phyloP scores from a whole-genome alignment of 1,140 invertebrate genomes.

The Euwallacea similis region DNA sequence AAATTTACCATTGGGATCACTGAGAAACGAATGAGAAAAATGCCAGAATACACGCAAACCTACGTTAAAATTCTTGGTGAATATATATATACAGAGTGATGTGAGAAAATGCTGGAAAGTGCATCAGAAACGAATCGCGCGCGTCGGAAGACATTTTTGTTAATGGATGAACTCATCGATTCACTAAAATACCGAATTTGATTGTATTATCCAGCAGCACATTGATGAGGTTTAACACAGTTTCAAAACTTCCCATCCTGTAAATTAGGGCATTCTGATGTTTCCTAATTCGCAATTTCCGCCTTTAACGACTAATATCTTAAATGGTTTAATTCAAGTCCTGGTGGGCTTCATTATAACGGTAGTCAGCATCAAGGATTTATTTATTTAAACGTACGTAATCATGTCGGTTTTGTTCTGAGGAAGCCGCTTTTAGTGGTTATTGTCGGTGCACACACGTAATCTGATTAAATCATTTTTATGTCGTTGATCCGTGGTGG shows the following conservation, averaged over 20 bases:
- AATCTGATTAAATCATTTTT: slow-evolving; percentile 1
- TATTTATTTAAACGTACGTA: slow-evolving; percentile 5
- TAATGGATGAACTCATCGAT: too few relatives aligned
- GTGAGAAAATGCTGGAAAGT: too few relatives aligned
- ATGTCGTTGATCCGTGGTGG: neutral
- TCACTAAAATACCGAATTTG: too few relatives aligned
- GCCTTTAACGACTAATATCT: slow-evolving; percentile 9
- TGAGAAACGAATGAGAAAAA: neutral
- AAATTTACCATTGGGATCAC: neutral
- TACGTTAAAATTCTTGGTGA: neutral
- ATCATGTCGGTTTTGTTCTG: neutral
- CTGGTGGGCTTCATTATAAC: neutral
- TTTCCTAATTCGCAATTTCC: slow-evolving; percentile 38
- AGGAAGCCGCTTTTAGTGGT: neutral
- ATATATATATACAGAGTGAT: neutral
- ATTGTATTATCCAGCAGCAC: too few relatives aligned
- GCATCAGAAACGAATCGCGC: too few relatives aligned
- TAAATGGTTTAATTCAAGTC: slow-evolving; percentile 11
- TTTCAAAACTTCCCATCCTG: too few relatives aligned
- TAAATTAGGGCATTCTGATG: neutral
- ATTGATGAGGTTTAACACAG: too few relatives aligned
- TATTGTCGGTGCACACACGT: neutral
- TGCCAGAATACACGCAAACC: slow-evolving; percentile 1
- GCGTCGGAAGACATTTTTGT: too few relatives aligned
- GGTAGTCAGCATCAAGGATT: slow-evolving; percentile 7